Evolutionary conservation across 2,797 vertebrate species (phyloP), one percentile per base, ranked within the genome.

Genomic region (Notamacropus eugenii): DNA sequence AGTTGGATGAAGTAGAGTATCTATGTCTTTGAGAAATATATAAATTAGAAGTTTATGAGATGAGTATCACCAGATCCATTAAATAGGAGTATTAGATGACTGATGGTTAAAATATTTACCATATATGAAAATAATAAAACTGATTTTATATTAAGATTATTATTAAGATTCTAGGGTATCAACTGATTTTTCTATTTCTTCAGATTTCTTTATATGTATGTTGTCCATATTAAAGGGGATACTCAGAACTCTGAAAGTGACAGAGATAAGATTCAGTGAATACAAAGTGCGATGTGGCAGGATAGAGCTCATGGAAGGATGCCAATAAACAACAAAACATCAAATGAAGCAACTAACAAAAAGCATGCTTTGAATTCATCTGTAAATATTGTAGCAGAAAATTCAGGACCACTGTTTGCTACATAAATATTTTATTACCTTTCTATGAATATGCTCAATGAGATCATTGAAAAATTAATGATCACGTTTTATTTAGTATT

Each of bases 381-480:
- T 93, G 62, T n/a, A 92, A 46, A 90, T 93, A 54, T 82, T 55
- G 59, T 82, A 55, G 28, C 55, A 74, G 62, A 94, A 96, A 95
- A 67, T 90, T 27, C 16, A 92, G 50, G 19, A 59, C 19, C 3
- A n/a, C 12, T 93, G 34, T 93, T 91, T 92, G n/a, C 56, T 54
- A 87, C 90, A 94, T 91, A 91, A 93, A 90, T 94, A 93, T 93
- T 96, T 92, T 59, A 92, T 93, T 96, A 56, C 91, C 3, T 92
- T 96, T 91, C 40, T 74, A 54, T 87, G 96, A 95, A 93, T 87
- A 94, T 46, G 10, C 34, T 95, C 91, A 93, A 19, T 82, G 91
- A 52, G 82, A 92, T 96, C 96, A 92, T 92, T 91, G 29, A 92
- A 95, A 57, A 93, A 95, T 59, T 94, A 87, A 97, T 93, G 54